A percentile compares a stretch with the other conserved stretches of the same genome.
phyloP scores from a whole-genome alignment of 2,113 vertebrate species.

The Nothocercus nigrocapillus region DNA sequence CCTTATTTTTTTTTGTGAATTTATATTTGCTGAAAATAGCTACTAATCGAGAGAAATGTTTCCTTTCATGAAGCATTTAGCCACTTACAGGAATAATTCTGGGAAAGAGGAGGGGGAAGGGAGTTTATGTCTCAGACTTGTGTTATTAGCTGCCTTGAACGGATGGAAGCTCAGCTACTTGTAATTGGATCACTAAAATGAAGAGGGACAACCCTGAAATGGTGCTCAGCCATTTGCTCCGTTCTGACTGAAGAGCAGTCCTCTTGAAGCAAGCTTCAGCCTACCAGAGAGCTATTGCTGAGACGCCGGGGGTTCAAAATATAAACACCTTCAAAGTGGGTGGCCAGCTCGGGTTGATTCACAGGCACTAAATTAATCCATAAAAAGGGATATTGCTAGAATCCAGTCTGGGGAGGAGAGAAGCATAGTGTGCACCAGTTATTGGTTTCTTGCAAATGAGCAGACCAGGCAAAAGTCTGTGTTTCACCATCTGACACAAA shows the following conservation, averaged over 20 bases:
- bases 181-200: slow-evolving; percentile 42
- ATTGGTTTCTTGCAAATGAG: background rate
- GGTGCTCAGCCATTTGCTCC: slow-evolving; percentile 8
- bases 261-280: background rate
- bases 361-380: slow-evolving; percentile 57
- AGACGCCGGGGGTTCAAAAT: slow-evolving; percentile 29
- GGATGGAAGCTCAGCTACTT: slow-evolving; percentile 29
- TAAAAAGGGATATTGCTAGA: background rate
- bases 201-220: background rate
- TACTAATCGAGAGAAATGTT: background rate
- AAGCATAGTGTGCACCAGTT: background rate
- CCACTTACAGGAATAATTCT: background rate
- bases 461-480: background rate
- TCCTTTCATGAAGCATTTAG: background rate
- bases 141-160: slow-evolving; percentile 7
- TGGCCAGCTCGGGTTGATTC: slow-evolving; percentile 29
- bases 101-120: background rate
- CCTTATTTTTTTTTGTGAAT: background rate
- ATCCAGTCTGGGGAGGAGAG: background rate
- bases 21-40: background rate
- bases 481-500: background rate
- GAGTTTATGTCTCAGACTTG: background rate
- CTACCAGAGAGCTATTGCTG: background rate
- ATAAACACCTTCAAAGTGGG: slow-evolving; percentile 47
- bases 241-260: background rate